Evolutionary conservation across 2,797 vertebrate genomes (phyloP).

Genomic region (Ctenosaura bakeri): DNA sequence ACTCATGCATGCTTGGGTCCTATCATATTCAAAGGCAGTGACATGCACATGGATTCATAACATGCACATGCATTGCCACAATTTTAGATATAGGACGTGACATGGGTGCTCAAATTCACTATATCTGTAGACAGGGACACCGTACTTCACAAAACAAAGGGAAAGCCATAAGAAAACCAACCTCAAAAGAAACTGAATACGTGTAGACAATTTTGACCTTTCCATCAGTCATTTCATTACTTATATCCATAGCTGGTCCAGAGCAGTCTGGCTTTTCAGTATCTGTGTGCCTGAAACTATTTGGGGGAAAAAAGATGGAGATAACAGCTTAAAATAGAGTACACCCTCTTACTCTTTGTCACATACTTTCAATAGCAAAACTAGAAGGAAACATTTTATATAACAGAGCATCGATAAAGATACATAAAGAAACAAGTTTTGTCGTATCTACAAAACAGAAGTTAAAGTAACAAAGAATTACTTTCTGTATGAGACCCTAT

Average conservation of each 20-base stretch:
- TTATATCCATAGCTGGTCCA: conserved; percentile 90
- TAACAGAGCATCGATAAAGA: conserved; percentile 9
- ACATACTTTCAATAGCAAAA: conserved; percentile 4
- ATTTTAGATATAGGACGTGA: too few species aligned
- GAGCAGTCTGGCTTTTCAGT: conserved; percentile 87
- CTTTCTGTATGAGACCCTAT: neutral
- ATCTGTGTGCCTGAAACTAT: conserved; percentile 88
- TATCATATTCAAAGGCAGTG: too few species aligned
- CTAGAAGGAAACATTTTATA: neutral
- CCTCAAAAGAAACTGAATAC: conserved; percentile 87
- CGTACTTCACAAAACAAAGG: neutral
- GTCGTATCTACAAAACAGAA: neutral
- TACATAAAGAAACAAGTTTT: conserved; percentile 7
- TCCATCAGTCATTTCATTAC: conserved; percentile 82
- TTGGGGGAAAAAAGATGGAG: conserved; percentile 19
- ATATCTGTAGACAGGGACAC: too few species aligned
- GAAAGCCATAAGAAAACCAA: conserved; percentile 69
- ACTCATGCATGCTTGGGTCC: too few species aligned
- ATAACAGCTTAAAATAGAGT: neutral
- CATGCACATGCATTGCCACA: too few species aligned
- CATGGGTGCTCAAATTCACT: too few species aligned
- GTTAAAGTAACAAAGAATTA: neutral
- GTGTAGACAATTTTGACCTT: conserved; percentile 89
- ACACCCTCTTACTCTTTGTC: neutral
- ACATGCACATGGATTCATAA: too few species aligned